Percentiles rank a stretch among this genome's conserved stretches.
These are phyloP conservation scores for Apus apus DNA, from an alignment of 2,113 vertebrate genomes.

Conservation along the genomic window DNA sequence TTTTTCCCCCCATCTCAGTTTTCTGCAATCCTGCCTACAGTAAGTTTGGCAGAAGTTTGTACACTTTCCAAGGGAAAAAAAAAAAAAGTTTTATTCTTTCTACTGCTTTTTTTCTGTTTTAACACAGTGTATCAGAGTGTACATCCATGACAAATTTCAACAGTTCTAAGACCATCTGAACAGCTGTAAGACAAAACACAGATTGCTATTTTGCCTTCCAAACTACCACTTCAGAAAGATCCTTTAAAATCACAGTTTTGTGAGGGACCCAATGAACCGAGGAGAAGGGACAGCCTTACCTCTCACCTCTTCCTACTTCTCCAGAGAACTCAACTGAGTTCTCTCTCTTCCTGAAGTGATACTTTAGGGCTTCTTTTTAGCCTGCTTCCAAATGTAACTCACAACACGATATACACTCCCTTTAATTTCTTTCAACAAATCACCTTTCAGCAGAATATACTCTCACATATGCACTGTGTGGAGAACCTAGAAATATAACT, in stretches of 20 bases:
- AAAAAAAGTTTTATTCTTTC: no score
- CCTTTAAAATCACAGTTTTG: not conserved
- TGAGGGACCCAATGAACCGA: not conserved
- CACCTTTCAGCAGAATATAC: conserved; percentile 1
- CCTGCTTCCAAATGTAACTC: not conserved
- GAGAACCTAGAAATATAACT: not conserved
- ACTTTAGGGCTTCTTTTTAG: not conserved
- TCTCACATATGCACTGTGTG: not conserved
- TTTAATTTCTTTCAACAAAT: not conserved
- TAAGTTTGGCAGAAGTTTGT: not conserved
- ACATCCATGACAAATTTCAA: not conserved
- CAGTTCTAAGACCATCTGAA: not conserved
- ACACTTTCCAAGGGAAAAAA: not conserved
- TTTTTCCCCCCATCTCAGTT: not conserved
- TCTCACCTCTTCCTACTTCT: not conserved
- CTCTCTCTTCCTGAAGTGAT: not conserved
- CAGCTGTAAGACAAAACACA: not conserved
- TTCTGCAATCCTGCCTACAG: not conserved
- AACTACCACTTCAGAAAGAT: not conserved
- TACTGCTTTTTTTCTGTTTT: not conserved
- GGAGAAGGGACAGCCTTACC: not conserved
- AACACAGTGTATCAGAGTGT: not conserved
- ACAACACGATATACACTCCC: not conserved
- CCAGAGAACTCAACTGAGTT: not conserved
- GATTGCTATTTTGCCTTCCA: not conserved